Evolutionary conservation across 2,797 vertebrate genomes (phyloP), one percentile per base, ranked within the genome.

Genomic region (Periophthalmus magnuspinnatus): DNA sequence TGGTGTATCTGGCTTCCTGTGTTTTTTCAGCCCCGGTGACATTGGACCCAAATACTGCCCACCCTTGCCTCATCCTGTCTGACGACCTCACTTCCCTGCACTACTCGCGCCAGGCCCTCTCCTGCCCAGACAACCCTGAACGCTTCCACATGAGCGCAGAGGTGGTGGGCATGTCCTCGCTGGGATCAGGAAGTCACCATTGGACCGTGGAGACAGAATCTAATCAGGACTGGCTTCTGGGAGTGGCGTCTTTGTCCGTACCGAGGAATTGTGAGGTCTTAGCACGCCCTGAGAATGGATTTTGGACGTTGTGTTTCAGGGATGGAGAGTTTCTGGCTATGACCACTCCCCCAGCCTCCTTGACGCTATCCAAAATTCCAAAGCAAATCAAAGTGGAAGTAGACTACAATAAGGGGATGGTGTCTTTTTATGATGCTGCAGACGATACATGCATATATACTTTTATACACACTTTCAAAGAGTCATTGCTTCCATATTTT

Each of bases 11-110:
- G 0, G 62, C 70, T 81, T 85, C 69, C 71, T 81, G 54, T 68
- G 50, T 73, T 69, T 77, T 69, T 61, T 34, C n/a, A 94, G 94
- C 76, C 68, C 89, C 92, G 6, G 90, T 94, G 72, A 94, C 86
- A 61, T 81, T 94, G 77, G 93, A 94, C 77, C 91, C 91, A 75
- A 94, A 93, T 83, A 92, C 94, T 67, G 91, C 93, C 54, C 93
- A 93, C 81, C 93, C 93, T 19, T 90, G 89, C 72, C 90, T 94
- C 80, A 83, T 88, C 77, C 88, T 94, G 78, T 94, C 92, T 0
- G 87, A 91, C 5, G 85, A 94, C 71, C 88, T 94, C 62, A 92
- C 91, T 75, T 90, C 90, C 84, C 72, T 93, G 47, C 84, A 80
- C 36, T 92, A 93, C 76, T 84, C 74, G 24, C 82, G 81, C 79